Percentiles rank a stretch among this genome's conserved stretches.
Conservation (phyloP, 2,113 vertebrate species). For the Gobius niger region DNA sequence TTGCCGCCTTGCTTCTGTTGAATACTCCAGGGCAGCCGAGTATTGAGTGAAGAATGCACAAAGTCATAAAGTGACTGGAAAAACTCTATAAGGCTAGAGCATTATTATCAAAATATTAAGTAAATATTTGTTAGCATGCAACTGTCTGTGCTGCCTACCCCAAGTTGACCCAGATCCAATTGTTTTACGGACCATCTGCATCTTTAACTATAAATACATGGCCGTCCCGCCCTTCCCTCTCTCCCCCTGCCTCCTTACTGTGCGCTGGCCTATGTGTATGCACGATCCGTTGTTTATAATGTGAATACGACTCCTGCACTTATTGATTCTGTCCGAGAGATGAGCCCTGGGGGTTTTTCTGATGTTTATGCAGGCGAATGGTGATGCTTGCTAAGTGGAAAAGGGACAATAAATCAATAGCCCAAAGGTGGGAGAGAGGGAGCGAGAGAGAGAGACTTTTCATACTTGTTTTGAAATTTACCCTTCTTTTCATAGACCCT, state of each 20-base stretch:
- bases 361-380: conserved; percentile 75
- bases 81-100: no score
- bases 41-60: no score
- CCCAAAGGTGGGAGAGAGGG: conserved; percentile 59
- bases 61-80: no score
- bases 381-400: conserved; percentile 73
- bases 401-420: conserved; percentile 75
- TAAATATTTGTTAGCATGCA: not conserved
- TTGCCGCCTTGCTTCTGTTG: no score
- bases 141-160: not conserved
- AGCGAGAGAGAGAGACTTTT: conserved; percentile 31
- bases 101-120: no score
- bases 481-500: conserved; percentile 48
- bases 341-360: conserved; percentile 72
- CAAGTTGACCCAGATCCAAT: not conserved
- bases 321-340: conserved; percentile 73
- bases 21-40: no score
- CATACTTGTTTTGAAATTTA: conserved; percentile 61
- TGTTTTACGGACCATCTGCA: conserved; percentile 1
- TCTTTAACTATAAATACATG: not conserved
- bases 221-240: not conserved
- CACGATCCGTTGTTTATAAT: conserved; percentile 65
- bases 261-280: conserved; percentile 54
- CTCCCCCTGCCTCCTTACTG: conserved; percentile 15
- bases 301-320: conserved; percentile 68